Evolutionary conservation across 2,888 invertebrate genomes (phyloP).

Genomic region (Agonopterix subpropinquella): DNA sequence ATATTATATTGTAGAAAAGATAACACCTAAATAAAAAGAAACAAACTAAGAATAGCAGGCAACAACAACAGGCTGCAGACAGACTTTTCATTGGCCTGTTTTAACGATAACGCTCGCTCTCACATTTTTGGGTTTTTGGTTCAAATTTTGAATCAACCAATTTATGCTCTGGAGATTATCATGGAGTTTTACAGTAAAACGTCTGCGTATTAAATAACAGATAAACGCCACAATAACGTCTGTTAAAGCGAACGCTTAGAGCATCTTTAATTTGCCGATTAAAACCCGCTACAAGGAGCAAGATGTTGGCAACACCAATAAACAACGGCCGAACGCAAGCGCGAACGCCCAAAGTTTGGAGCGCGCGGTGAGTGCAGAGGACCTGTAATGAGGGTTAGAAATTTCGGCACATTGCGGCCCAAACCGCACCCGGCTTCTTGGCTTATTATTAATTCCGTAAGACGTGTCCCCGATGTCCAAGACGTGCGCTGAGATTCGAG

Average conservation of each 20-base stretch:
- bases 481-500: constrained; percentile 75
- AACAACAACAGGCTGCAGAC: too few species aligned
- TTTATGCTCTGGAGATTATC: too few species aligned
- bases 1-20: too few species aligned
- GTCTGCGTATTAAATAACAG: background rate
- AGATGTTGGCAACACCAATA: constrained; percentile 67
- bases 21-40: too few species aligned
- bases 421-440: constrained; percentile 71
- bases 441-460: constrained; percentile 77
- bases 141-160: too few species aligned
- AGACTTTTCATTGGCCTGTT: too few species aligned
- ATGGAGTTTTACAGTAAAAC: background rate
- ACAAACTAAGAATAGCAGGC: too few species aligned
- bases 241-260: constrained; percentile 28
- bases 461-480: constrained; percentile 77
- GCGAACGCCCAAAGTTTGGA: constrained; percentile 62
- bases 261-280: constrained; percentile 67
- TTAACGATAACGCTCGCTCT: too few species aligned
- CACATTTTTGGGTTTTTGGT: too few species aligned
- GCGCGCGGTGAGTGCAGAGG: constrained; percentile 70
- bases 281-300: constrained; percentile 60
- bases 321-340: constrained; percentile 63
- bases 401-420: constrained; percentile 71
- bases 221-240: background rate
- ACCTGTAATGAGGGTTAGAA: constrained; percentile 72